Evolutionary conservation across 2,888 invertebrate genomes (phyloP), one percentile per base, ranked within the genome.

Genomic region (Synergus laeviventris): DNA sequence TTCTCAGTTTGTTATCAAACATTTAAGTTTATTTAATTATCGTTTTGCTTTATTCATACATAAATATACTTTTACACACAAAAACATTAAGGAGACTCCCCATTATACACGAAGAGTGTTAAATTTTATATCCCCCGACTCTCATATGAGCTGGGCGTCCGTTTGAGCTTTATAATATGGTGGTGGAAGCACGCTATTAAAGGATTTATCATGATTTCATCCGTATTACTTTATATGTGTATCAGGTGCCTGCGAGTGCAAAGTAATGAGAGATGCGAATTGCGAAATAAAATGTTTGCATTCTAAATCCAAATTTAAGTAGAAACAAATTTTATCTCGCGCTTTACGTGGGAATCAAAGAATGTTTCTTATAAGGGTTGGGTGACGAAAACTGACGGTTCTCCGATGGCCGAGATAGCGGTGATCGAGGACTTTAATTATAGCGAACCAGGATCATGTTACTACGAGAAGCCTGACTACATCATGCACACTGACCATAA

Each of bases 351-450:
- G 49, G 70, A 74, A 62, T 38, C 14, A 21, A 45, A 18, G 73
- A 78, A 59, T 76, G 66, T 62, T 75, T 64, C 42, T 5, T 31
- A 56, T 62, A 24, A 54, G 54, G 74, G 76, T 78, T 77, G 76
- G 82, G 84, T 86, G 84, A 86, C 83, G 84, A 84, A 86, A 86
- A 84, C 81, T 81, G 82, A 81, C 74, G 82, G 79, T 80, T 74
- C 61, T 80, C 79, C 82, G 84, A 84, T 81, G 75, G 39, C 62
- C 73, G 78, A 84, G 85, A 85, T 84, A 84, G 79, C 81, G 86
- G 78, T 86, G 86, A 85, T 84, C 82, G 84, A 86, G 82, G 83
- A 83, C 85, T 84, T 85, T 82, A 85, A 86, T 86, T 85, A 85
- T 82, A 77, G 78, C 77, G 74, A 80, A 81, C 78, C 79, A 76